Evolutionary conservation across 2,888 invertebrate genomes (phyloP).

Genomic region (Tridacna gigas): DNA sequence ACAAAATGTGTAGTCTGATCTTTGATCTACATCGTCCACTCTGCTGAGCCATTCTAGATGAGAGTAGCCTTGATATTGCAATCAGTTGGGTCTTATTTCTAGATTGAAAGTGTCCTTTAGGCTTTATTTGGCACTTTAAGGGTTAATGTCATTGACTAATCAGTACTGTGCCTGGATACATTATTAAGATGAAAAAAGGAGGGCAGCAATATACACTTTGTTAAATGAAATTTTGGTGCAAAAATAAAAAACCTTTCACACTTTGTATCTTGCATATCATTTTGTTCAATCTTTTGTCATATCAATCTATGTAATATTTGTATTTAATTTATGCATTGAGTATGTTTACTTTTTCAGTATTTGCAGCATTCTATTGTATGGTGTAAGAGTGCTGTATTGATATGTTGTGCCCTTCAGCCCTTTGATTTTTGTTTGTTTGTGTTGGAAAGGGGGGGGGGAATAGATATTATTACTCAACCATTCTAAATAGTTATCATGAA

Average conservation of each 20-base stretch:
- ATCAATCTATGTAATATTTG: slow-evolving; percentile 21
- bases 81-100: no score
- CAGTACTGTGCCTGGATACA: slow-evolving; percentile 5
- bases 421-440: slow-evolving; percentile 6
- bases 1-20: no score
- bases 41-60: no score
- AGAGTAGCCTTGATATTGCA: no score
- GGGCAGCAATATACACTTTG: slow-evolving; percentile 25
- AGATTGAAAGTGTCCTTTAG: no score
- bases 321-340: slow-evolving; percentile 26
- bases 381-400: slow-evolving; percentile 21
- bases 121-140: no score
- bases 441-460: no score
- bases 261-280: slow-evolving; percentile 27
- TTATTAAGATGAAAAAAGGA: slow-evolving; percentile 14
- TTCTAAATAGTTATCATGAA: no score
- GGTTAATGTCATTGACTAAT: no score
- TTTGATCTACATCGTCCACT: no score
- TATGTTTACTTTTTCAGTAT: slow-evolving; percentile 23
- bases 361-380: slow-evolving; percentile 18
- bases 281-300: slow-evolving; percentile 28
- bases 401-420: neutral
- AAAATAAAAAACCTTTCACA: slow-evolving; percentile 12
- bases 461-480: no score
- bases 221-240: slow-evolving; percentile 26